Conservation (phyloP, 2,113 vertebrate species). For the Probosciger aterrimus region DNA sequence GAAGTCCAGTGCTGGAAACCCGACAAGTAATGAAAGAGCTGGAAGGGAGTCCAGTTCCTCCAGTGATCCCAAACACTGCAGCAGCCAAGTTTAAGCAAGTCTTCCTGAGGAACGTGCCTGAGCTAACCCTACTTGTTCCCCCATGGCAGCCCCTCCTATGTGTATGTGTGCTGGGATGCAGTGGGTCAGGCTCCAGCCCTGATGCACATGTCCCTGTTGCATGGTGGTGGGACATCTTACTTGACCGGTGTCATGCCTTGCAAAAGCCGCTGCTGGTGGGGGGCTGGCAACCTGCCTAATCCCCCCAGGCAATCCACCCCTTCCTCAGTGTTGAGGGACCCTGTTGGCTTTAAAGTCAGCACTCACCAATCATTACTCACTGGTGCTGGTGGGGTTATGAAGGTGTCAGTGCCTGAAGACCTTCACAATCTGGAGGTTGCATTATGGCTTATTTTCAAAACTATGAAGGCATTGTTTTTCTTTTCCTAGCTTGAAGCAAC, state of each 20-base stretch:
- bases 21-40: background rate
- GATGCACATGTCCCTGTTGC: background rate
- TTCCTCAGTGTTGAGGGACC: background rate
- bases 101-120: background rate
- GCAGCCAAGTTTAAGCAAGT: background rate
- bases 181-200: background rate
- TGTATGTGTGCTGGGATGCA: background rate
- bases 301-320: background rate
- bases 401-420: background rate
- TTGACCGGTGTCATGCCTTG: background rate
- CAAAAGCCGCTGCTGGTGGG: background rate
- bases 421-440: background rate
- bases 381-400: background rate
- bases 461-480: background rate
- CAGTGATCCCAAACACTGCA: background rate
- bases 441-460: background rate
- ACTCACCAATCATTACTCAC: background rate
- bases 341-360: background rate
- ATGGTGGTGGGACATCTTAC: accelerated
- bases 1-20: slow-evolving; percentile 30
- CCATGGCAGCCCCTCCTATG: background rate
- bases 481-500: background rate
- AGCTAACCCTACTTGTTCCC: background rate
- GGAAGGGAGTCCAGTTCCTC: background rate
- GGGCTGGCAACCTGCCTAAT: background rate